phyloP scores from a whole-genome alignment of 2,888 invertebrate genomes.

The Bedellia somnulentella region DNA sequence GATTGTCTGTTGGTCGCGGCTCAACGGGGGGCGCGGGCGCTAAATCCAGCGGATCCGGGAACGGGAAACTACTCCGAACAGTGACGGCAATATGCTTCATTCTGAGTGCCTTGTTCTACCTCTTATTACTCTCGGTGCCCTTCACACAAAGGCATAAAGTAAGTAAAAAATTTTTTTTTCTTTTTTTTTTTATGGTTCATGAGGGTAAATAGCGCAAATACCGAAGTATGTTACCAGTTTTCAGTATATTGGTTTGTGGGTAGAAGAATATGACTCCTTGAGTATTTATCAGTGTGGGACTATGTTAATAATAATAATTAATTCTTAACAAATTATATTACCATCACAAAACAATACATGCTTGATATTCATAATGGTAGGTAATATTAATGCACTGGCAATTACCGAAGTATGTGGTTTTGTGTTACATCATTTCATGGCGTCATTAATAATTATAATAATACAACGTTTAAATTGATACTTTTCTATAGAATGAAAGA shows the following conservation, averaged over 20 bases:
- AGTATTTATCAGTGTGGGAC: no score
- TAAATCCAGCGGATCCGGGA: conserved; percentile 58
- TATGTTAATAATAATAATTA: no score
- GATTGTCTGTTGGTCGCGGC: conserved; percentile 50
- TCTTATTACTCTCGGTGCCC: conserved; percentile 68
- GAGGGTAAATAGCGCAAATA: no score
- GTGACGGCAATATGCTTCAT: conserved; percentile 70
- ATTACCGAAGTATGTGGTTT: not conserved
- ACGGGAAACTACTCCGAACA: conserved; percentile 68
- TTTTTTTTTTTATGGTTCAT: no score
- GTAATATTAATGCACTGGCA: not conserved
- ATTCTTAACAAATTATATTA: no score
- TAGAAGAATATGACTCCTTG: no score
- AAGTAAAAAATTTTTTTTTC: conserved; percentile 9
- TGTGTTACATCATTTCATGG: no score
- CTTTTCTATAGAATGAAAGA: no score
- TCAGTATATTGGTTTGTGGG: no score
- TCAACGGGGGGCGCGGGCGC: conserved; percentile 44
- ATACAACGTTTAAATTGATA: no score
- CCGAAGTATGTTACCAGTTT: no score
- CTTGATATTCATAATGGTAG: not conserved
- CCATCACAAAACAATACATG: not conserved
- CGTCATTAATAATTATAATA: no score
- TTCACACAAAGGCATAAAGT: conserved; percentile 64
- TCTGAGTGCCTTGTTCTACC: conserved; percentile 69